Conservation (phyloP, 2,888 invertebrate genomes). For the Caenorhabditis afra region DNA sequence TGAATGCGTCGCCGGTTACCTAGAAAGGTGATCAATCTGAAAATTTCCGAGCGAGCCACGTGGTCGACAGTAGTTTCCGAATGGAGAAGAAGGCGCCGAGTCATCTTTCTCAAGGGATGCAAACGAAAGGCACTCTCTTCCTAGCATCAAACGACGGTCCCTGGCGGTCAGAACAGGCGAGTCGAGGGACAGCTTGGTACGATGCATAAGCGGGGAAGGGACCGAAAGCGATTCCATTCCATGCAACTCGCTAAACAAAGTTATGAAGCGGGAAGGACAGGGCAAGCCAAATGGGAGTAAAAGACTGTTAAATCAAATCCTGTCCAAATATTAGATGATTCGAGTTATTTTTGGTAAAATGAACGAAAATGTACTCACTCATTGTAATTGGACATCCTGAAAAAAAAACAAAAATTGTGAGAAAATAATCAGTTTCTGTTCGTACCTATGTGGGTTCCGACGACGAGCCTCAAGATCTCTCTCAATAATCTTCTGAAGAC, state of each 20-base stretch:
- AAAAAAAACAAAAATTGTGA: too few species aligned
- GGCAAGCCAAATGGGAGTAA: conserved; percentile 2
- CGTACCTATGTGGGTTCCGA: too few species aligned
- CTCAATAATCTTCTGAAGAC: conserved; percentile 30
- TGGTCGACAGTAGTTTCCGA: conserved; percentile 46
- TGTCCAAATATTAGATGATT: too few species aligned
- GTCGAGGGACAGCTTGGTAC: conserved; percentile 46
- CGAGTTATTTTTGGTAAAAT: neutral
- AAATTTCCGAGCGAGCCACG: conserved; percentile 58
- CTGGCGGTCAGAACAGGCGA: conserved; percentile 42
- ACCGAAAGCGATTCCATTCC: conserved; percentile 61
- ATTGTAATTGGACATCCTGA: too few species aligned
- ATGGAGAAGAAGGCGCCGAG: conserved; percentile 56
- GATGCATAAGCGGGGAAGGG: conserved; percentile 52
- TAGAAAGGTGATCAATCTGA: conserved; percentile 52
- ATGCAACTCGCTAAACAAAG: conserved; percentile 39
- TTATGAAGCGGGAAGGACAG: neutral
- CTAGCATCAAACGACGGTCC: conserved; percentile 51
- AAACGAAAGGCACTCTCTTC: conserved; percentile 53
- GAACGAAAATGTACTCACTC: neutral
- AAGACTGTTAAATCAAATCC: neutral
- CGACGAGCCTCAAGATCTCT: neutral
- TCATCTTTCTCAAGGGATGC: conserved; percentile 49
- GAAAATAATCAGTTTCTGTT: too few species aligned
- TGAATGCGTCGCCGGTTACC: conserved; percentile 19